A percentile compares a stretch with the other conserved stretches of the same genome.
These are phyloP conservation scores for Eupristina koningsbergeri DNA, from an alignment of 1,140 invertebrate species.

Conservation along the genomic window DNA sequence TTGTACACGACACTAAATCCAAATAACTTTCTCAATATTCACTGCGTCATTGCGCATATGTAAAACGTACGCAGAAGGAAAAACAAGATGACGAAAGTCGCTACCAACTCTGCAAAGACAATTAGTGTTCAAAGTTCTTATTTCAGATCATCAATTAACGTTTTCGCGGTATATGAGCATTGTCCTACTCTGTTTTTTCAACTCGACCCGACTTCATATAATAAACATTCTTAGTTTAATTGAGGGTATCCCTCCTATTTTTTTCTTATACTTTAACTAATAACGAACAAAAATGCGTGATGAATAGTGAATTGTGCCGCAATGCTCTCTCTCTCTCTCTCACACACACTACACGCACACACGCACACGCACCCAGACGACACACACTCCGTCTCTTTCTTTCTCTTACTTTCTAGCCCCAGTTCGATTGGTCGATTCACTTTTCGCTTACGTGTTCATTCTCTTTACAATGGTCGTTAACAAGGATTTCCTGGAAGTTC, in stretches of 20 bases:
- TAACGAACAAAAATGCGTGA: slow-evolving; percentile 52
- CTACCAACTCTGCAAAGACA: slow-evolving; percentile 29
- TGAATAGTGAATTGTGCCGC: slow-evolving; percentile 51
- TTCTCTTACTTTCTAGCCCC: slow-evolving; percentile 7
- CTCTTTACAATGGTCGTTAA: slow-evolving; percentile 52
- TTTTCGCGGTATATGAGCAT: slow-evolving; percentile 49
- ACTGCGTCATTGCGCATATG: not conserved
- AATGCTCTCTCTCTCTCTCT: slow-evolving; percentile 27
- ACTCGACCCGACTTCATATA: slow-evolving; percentile 47
- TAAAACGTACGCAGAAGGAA: not conserved
- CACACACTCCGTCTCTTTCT: slow-evolving; percentile 17
- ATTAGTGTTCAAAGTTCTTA: slow-evolving; percentile 45
- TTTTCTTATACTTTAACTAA: slow-evolving; percentile 46
- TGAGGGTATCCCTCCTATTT: slow-evolving; percentile 38
- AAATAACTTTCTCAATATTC: slow-evolving; percentile 16
- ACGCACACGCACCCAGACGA: too few species aligned
- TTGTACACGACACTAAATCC: not conserved
- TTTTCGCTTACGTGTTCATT: slow-evolving; percentile 53
- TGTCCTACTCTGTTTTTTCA: slow-evolving; percentile 52
- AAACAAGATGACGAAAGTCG: slow-evolving; percentile 36
- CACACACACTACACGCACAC: too few species aligned
- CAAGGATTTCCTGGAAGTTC: slow-evolving; percentile 53
- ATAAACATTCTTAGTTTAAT: slow-evolving; percentile 50
- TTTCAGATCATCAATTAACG: slow-evolving; percentile 48
- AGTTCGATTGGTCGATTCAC: slow-evolving; percentile 51